Evolutionary conservation across 2,888 invertebrate genomes (phyloP), one percentile per base, ranked within the genome.

Genomic region (Agonum fuliginosum): DNA sequence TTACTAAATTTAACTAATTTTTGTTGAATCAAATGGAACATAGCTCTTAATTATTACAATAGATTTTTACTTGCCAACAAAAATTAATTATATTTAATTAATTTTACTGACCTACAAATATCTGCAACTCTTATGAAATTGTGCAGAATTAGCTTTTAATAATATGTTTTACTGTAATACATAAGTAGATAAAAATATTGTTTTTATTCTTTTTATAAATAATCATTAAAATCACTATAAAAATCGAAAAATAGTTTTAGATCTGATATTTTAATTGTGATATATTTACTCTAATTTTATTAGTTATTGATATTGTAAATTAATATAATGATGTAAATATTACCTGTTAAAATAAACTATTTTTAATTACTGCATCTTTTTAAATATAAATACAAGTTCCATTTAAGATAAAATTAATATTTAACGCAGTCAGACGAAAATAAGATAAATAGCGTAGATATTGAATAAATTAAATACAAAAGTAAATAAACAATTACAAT

Each of bases 231-330:
- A 48, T 12, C 46, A 48, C 48, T 48, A 48, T 48, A 20, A 43
- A 43, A n/a, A n/a, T n/a, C n/a, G n/a, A n/a, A n/a, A n/a, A n/a
- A n/a, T 43, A 43, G 17, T 43, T 43, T 20, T 58, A 58, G 14
- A 12, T 58, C 17, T 58, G 58, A 62, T 62, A 62, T 30, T 62
- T 30, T 30, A 62, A 30, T 19, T 62, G 58, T 62, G 58, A 62
- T 62, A 62, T 62, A 17, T 54, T 20, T 22, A 27, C 58, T 24
- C 24, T 24, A 12, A 22, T 30, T 6, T 17, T 62, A 62, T 62
- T 30, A 30, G 12, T 62, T 62, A 62, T 30, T 22, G 8, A 37
- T 37, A 37, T 62, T 54, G 58, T 62, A 62, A 6, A 62, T 62
- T 30, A 12, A 30, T 30, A 17, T 58, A 58, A 58, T 14, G 0